Evolutionary conservation across 2,797 vertebrate species (phyloP).

Genomic region (Crax fasciolata): DNA sequence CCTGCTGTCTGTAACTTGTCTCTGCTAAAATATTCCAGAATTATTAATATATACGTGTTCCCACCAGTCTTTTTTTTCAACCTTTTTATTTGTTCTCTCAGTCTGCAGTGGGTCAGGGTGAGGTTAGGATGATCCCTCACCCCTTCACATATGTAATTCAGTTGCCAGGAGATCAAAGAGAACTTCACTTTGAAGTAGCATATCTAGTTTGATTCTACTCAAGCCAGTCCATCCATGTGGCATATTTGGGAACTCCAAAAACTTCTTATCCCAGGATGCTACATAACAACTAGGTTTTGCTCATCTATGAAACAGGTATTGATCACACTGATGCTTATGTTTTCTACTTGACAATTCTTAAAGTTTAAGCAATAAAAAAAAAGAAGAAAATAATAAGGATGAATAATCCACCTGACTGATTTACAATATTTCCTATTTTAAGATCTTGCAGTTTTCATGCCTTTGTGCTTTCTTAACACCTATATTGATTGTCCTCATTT

Average conservation of each 20-base stretch:
- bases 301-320: neutral
- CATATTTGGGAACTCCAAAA: neutral
- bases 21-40: neutral
- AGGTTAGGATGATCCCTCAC: neutral
- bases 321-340: neutral
- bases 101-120: fast-evolving
- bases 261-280: neutral
- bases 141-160: neutral
- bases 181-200: neutral
- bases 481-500: neutral
- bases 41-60: fast-evolving
- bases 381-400: neutral
- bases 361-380: neutral
- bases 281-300: neutral
- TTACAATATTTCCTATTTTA: neutral
- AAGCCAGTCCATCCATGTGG: neutral
- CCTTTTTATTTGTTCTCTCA: neutral
- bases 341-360: neutral
- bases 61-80: neutral
- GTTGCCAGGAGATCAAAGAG: neutral
- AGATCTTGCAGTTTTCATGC: neutral
- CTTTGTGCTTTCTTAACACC: neutral
- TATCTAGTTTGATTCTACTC: neutral
- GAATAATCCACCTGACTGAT: neutral
- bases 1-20: neutral